phyloP scores from a whole-genome alignment of 2,888 invertebrate species.

The Limulus polyphemus region DNA sequence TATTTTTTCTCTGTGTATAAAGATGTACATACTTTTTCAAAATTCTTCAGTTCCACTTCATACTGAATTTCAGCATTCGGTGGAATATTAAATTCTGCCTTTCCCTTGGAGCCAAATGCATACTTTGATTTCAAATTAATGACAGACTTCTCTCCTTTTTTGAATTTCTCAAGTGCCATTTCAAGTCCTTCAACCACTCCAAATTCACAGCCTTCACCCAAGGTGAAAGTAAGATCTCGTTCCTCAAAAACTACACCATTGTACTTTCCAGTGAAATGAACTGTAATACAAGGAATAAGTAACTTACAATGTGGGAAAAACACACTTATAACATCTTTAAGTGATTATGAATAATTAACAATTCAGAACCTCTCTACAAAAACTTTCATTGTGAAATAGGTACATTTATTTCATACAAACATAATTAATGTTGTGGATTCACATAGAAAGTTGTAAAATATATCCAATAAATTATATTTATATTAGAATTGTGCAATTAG shows the following conservation, averaged over 20 bases:
- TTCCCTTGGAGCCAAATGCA: conserved; percentile 63
- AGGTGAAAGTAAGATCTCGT: conserved; percentile 61
- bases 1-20: neutral
- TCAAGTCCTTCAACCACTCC: conserved; percentile 71
- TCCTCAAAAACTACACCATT: conserved; percentile 61
- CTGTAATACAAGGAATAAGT: conserved; percentile 42
- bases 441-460: too few relatives aligned
- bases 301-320: neutral
- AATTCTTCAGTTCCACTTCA: conserved; percentile 62
- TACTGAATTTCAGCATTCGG: conserved; percentile 65
- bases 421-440: too few relatives aligned
- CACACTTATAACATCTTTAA: conserved; percentile 1
- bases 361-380: too few relatives aligned
- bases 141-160: conserved; percentile 60
- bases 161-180: conserved; percentile 64
- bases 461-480: too few relatives aligned
- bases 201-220: conserved; percentile 70
- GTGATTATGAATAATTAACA: too few relatives aligned
- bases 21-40: conserved; percentile 53
- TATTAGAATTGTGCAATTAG: too few relatives aligned
- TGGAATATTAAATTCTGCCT: conserved; percentile 58
- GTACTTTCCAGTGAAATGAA: conserved; percentile 56
- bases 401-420: too few relatives aligned
- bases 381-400: too few relatives aligned
- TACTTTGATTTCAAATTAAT: conserved; percentile 60